Percentiles rank a stretch among this genome's conserved stretches.
Conservation (phyloP, 2,888 invertebrate genomes). For the Amphipoea oculea region DNA sequence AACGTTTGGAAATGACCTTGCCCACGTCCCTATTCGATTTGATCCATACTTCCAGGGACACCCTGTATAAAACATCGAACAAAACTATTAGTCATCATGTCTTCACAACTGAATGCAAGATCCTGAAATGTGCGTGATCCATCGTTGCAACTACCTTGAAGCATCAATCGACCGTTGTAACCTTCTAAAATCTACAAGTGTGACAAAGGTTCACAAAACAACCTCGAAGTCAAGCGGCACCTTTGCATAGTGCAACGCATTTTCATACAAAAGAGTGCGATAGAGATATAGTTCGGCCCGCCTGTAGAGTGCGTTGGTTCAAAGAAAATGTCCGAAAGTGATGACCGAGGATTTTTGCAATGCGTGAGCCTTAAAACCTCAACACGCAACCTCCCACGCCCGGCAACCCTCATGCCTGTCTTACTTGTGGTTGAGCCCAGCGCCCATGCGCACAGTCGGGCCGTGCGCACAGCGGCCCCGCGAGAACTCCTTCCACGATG, state of each 20-base stretch:
- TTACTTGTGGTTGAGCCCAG: slow-evolving; percentile 86
- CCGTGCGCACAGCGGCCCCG: slow-evolving; percentile 82
- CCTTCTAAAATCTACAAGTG: background rate
- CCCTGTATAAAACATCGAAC: background rate
- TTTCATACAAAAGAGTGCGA: background rate
- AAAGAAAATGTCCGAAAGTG: background rate
- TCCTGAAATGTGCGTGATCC: background rate
- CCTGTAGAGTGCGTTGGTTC: background rate
- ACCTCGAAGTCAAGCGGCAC: background rate
- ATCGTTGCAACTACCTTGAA: background rate
- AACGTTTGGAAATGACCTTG: too few species aligned
- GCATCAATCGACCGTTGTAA: background rate
- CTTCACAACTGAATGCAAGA: background rate
- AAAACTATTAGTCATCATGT: background rate
- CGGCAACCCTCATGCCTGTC: slow-evolving; percentile 38
- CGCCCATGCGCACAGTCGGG: slow-evolving; percentile 86
- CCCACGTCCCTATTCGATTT: too few species aligned
- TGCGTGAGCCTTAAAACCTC: background rate
- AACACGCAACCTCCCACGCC: background rate
- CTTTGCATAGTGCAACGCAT: background rate
- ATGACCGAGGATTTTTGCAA: background rate
- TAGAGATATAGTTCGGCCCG: background rate
- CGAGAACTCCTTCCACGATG: slow-evolving; percentile 85
- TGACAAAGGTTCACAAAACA: background rate
- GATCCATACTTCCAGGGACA: too few species aligned